phyloP scores from a whole-genome alignment of 2,888 invertebrate species.

The Mongoloraphidia duomilia region DNA sequence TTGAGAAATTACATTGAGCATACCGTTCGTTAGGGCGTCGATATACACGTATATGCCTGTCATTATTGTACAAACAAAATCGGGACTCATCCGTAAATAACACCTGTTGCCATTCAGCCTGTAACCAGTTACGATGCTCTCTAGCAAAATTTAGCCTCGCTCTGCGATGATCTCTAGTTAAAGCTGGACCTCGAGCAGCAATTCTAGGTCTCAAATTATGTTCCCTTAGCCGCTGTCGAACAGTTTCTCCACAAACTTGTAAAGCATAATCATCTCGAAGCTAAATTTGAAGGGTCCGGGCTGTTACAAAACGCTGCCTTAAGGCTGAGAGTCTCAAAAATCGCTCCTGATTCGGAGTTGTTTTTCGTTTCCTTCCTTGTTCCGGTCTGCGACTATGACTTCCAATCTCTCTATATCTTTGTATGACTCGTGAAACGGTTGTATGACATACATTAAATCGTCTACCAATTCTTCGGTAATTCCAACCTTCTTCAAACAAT shows the following conservation, averaged over 20 bases:
- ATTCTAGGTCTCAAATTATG: not conserved
- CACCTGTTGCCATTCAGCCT: conserved; percentile 8
- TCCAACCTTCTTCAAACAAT: conserved; percentile 3
- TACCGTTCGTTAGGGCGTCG: conserved; percentile 7
- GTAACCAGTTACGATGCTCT: conserved; percentile 4
- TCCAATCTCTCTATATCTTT: conserved; percentile 9
- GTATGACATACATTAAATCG: conserved; percentile 1
- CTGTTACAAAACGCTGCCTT: conserved; percentile 1
- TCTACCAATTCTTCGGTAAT: conserved; percentile 2
- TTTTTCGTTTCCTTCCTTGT: conserved; percentile 5
- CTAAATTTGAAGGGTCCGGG: conserved; percentile 6
- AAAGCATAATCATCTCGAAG: not conserved
- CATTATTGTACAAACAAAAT: conserved; percentile 7
- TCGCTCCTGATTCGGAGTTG: conserved; percentile 4
- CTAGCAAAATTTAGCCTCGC: conserved; percentile 1
- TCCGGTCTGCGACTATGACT: conserved; percentile 8
- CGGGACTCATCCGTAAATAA: conserved; percentile 10
- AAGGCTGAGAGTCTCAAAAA: conserved; percentile 6
- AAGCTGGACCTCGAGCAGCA: conserved; percentile 4
- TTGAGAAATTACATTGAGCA: too few species aligned
- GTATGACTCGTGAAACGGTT: conserved; percentile 4
- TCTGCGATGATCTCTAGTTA: conserved; percentile 1
- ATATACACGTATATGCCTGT: conserved; percentile 6
- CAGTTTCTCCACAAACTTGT: not conserved
- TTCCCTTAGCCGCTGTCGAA: not conserved